Evolutionary conservation across 30 jellyfish, hydroid and myxozoan species (phyloP).

Genomic region (Turritopsis dohrnii): DNA sequence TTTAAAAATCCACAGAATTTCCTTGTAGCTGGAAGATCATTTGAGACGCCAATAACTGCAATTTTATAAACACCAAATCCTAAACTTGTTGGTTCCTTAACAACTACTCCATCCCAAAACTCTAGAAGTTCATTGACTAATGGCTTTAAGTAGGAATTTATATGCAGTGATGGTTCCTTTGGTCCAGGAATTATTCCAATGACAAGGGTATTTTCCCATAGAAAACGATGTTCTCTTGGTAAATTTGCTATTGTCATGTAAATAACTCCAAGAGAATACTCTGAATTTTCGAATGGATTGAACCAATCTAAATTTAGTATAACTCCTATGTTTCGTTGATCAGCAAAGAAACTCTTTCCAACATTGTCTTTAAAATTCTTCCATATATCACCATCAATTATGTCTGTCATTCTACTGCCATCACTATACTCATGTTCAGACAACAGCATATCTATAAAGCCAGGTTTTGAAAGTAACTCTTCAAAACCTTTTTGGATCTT

Average conservation of each 20-base stretch:
- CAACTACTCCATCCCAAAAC: slow-evolving; percentile 9
- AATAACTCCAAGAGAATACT: slow-evolving; percentile 25
- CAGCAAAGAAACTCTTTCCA: background rate
- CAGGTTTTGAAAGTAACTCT: slow-evolving; percentile 4
- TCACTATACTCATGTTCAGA: background rate
- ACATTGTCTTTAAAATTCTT: background rate
- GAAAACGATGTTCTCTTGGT: background rate
- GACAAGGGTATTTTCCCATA: slow-evolving; percentile 4
- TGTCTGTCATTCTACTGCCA: background rate
- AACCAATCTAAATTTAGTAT: slow-evolving; percentile 33
- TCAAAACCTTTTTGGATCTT: background rate
- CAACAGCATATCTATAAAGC: background rate
- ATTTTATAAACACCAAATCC: background rate
- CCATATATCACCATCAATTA: slow-evolving; percentile 9
- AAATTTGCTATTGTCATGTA: slow-evolving; percentile 4
- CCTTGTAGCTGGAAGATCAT: slow-evolving; percentile 2
- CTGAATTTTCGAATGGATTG: slow-evolving; percentile 18
- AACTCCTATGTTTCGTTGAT: slow-evolving; percentile 10
- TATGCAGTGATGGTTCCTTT: background rate
- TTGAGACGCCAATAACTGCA: background rate
- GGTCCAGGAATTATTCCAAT: background rate
- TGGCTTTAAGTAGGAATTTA: background rate
- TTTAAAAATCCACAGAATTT: background rate
- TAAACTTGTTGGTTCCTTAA: background rate
- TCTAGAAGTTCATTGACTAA: background rate